Percentiles rank a stretch among this genome's conserved stretches.
These are phyloP conservation scores for Falco peregrinus DNA, from an alignment of 2,797 vertebrate genomes.

Conservation along the genomic window DNA sequence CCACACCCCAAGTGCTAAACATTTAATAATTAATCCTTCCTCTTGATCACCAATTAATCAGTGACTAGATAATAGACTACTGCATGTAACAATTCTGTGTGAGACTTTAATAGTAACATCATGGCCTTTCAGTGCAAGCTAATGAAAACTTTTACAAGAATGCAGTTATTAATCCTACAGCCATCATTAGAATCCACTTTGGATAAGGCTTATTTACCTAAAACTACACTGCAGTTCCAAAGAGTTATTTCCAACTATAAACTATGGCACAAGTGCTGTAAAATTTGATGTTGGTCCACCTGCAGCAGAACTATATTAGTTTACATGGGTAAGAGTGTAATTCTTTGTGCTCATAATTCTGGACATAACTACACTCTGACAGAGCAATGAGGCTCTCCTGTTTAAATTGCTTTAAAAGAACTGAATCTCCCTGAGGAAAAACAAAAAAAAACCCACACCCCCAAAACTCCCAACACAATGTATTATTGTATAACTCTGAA, in stretches of 20 bases:
- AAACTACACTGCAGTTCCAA: background rate
- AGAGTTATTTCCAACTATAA: background rate
- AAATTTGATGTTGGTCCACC: background rate
- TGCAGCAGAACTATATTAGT: background rate
- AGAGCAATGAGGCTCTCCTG: background rate
- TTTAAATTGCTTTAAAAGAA: background rate
- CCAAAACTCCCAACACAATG: background rate
- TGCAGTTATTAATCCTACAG: background rate
- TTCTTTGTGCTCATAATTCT: background rate
- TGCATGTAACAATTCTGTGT: background rate
- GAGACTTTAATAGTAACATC: background rate
- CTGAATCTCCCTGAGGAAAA: background rate
- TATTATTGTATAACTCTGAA: background rate
- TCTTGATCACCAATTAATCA: background rate
- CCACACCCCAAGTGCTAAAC: background rate
- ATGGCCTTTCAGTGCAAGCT: background rate
- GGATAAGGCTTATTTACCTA: background rate
- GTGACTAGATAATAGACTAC: background rate
- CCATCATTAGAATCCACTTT: background rate
- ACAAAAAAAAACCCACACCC: background rate
- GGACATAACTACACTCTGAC: background rate
- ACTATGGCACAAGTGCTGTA: background rate
- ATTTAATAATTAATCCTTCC: background rate
- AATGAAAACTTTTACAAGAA: background rate
- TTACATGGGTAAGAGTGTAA: background rate